Base-by-base conservation (phyloP, 1,140 invertebrate species). In the Drosophila tani region DNA sequence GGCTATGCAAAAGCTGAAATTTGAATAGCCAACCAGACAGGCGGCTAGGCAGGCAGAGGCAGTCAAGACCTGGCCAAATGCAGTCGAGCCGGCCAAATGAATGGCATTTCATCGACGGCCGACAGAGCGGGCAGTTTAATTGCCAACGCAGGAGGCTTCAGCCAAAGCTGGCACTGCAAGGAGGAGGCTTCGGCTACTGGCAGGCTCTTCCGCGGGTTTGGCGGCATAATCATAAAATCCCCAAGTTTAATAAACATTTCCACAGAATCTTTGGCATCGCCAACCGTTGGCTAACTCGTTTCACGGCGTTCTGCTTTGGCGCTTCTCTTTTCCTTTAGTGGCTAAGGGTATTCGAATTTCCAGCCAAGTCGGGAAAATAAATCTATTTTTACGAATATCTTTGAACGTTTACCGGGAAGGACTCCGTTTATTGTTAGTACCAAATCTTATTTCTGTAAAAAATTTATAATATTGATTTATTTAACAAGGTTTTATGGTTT, bases 201-300 rank as follows among this genome's bases (percentile, higher is more conserved):
- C 71, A 57, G 60, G 60, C 45, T 62, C 56, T 45, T 62, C 63
- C 63, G 46, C 53, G 43, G 41, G 51, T 38, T 66, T 68, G 81
- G 62, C 81, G 85, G 86, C 86, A 90, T 90, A 90, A 90, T 90
- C 85, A 85, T 90, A 90, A 90, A 90, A 90, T 85, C 85, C 81
- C 62, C 79, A 70, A 85, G 57, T 90, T 90, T 90, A 90, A 90
- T 90, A 90, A 90, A 90, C 85, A 90, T 90, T 90, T 90, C 85
- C 79, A 86, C 79, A 85, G 85, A 90, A 90, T 90, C 85, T 90
- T 90, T 82, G 88, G 85, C 85, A 90, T 91, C 75, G 60, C 57
- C 56, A 69, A 59, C 70, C 66, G 59, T 59, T 79, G 81, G 82
- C 79, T 81, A 77, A 87, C 85, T 90, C 75, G 85, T 88, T 88